Base-by-base conservation (phyloP, 2,797 vertebrate genomes). In the Halcyon smyrnensis region DNA sequence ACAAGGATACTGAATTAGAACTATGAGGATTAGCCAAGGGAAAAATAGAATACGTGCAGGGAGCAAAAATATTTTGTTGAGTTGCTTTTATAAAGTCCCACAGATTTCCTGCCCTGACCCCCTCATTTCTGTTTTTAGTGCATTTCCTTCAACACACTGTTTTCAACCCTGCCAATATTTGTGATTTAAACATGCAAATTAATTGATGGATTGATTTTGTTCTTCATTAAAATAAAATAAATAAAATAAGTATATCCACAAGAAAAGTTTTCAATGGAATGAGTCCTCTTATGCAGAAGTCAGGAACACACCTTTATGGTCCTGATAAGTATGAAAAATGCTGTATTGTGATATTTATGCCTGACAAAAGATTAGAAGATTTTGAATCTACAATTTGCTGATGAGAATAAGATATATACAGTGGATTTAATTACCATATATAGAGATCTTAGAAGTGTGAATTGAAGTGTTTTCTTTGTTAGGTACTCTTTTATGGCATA, bases 31-130 rank as follows among this genome's bases (percentile, higher is more conserved):
- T 27, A 65, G 19, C 20, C 30, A 75, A 81, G 14, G 12, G 71
- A 73, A 2, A 85, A 64, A 56, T 41, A 46, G 5, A 62, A 37
- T 27, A 37, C 16, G 65, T 16, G 1, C 7, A 74, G 20, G 10
- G 9, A 68, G 56, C 6, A 34, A 59, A 18, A 1, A 3, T 51
- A 7, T 8, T 54, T 50, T 39, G 21, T 39, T 78, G 39, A 69
- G 1, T 6, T 69, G 10, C 1, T 76, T 70, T 77, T 32, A n/a
- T 17, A 39, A 73, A 64, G 14, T 2, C 0, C 1, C 8, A 71
- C 17, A 37, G 3, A 0, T 59, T 84, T 73, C 6, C 9, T 41
- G 5, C 3, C 3, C 15, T 50, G 5, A 6, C 19, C 3, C 12
- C 6, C 8, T 21, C 1, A 8, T 34, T n/a, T 79, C 9, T 50